These are phyloP conservation scores for Caenorhabditis sp. DNA, from an alignment of 2,888 invertebrate species.

Conservation along the genomic window DNA sequence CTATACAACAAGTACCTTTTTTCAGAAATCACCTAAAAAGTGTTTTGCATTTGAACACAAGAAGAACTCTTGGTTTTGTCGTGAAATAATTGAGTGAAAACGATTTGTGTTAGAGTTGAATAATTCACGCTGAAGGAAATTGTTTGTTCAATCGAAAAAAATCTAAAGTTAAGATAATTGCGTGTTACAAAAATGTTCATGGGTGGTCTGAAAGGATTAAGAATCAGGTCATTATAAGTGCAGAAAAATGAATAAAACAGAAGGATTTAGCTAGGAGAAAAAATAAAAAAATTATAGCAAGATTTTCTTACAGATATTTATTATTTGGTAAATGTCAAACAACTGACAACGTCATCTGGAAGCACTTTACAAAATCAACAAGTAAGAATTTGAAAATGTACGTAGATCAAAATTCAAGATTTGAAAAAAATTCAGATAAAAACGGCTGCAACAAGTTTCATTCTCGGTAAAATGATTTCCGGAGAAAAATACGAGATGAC, in stretches of 20 bases:
- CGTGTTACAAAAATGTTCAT: neutral
- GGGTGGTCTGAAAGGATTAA: constrained; percentile 5
- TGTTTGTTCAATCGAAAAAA: neutral
- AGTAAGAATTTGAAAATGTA: constrained; percentile 24
- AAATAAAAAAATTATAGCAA: constrained; percentile 7
- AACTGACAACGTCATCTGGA: constrained; percentile 61
- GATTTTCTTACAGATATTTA: constrained; percentile 53
- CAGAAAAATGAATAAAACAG: constrained; percentile 17
- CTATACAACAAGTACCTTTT: neutral
- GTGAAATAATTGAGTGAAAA: too few species aligned
- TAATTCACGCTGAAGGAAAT: neutral
- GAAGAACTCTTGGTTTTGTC: neutral
- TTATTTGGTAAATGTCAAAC: constrained; percentile 68
- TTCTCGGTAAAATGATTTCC: constrained; percentile 61
- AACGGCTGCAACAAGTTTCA: constrained; percentile 63
- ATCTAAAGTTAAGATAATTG: neutral
- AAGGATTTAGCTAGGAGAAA: neutral
- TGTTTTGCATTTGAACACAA: neutral
- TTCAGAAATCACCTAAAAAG: neutral
- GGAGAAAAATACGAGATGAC: constrained; percentile 69
- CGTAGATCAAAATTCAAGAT: neutral
- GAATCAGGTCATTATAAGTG: constrained; percentile 8
- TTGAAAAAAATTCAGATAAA: constrained; percentile 59
- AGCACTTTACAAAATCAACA: constrained; percentile 59
- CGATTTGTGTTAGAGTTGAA: neutral